Evolutionary conservation across 23 tunicate species (phyloP).

Genomic region (Trididemnum clinides): DNA sequence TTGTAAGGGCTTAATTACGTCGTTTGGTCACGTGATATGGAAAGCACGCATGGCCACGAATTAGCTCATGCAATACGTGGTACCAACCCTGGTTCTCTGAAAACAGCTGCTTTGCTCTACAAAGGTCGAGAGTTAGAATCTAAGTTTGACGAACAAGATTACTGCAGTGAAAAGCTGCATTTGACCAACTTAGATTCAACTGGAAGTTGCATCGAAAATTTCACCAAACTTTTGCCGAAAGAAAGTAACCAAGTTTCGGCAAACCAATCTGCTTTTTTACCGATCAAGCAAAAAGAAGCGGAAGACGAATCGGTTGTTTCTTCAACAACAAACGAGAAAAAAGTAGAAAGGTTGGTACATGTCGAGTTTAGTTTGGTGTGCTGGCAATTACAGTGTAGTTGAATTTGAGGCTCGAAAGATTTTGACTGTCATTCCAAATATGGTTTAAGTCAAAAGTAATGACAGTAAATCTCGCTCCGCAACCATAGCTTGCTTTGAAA

Average conservation of each 20-base stretch:
- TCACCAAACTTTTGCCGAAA: neutral
- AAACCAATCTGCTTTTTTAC: neutral
- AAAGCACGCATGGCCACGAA: constrained; percentile 25
- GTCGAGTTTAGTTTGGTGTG: neutral
- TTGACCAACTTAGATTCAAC: neutral
- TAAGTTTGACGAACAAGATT: neutral
- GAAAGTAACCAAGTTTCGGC: neutral
- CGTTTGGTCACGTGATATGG: constrained; percentile 24
- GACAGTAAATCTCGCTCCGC: too few species aligned
- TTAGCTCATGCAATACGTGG: constrained; percentile 18
- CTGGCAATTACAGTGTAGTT: too few species aligned
- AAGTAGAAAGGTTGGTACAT: neutral
- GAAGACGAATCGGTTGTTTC: constrained; percentile 40
- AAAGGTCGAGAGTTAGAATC: neutral
- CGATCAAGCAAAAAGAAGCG: neutral
- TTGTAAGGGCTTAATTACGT: neutral
- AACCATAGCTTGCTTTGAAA: too few species aligned
- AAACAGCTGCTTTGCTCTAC: neutral
- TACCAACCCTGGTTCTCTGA: neutral
- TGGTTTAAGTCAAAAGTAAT: too few species aligned
- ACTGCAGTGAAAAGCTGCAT: neutral
- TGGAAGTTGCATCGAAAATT: neutral
- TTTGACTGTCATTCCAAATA: too few species aligned
- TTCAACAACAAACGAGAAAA: constrained; percentile 30
- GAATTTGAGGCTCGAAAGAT: too few species aligned